Evolutionary conservation across 2,888 invertebrate species (phyloP), one percentile per base, ranked within the genome.

Genomic region (Acanthosepion lycidas): DNA sequence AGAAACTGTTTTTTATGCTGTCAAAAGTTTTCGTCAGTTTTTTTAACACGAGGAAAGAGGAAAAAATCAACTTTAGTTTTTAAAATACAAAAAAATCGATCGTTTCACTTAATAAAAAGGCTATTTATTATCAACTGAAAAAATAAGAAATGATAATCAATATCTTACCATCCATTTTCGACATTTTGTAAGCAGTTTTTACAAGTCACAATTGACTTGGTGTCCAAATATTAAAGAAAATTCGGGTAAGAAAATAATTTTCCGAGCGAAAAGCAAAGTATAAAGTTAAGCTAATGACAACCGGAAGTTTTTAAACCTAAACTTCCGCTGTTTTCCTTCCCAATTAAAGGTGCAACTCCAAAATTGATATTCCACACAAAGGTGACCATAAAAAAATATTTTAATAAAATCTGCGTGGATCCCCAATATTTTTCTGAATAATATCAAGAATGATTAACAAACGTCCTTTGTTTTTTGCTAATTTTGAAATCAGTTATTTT

Each of bases 161-260:
- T 49, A 93, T 93, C 93, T 93, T 93, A 93, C 93, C 93, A 49
- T 93, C 93, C 93, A 93, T 49, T 51, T 93, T 93, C 49, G 93
- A 93, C 93, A 93, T 93, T 20, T 49, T 92, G 28, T n/a, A 12
- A 93, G 53, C 26, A 53, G 49, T 93, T 49, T n/a, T 53, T 53
- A 26, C n/a, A 93, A 93, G 53, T 93, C 93, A 49, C 33, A 28
- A 49, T 33, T n/a, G 78, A 78, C 78, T 78, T 78, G 78, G 15
- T 15, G 33, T n/a, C 78, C n/a, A 93, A 93, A 92, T 48, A 23
- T 48, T 18, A 92, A 93, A 93, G 26, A 49, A 93, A 51, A 49
- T 49, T 93, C 93, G n/a, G 49, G 1, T n/a, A 42, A 12, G 2
- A 93, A 92, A 20, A 12, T 51, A 53, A 93, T 20, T 93, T n/a